Conservation (phyloP, 2,888 invertebrate genomes). For the Camptogramma bilineatum region DNA sequence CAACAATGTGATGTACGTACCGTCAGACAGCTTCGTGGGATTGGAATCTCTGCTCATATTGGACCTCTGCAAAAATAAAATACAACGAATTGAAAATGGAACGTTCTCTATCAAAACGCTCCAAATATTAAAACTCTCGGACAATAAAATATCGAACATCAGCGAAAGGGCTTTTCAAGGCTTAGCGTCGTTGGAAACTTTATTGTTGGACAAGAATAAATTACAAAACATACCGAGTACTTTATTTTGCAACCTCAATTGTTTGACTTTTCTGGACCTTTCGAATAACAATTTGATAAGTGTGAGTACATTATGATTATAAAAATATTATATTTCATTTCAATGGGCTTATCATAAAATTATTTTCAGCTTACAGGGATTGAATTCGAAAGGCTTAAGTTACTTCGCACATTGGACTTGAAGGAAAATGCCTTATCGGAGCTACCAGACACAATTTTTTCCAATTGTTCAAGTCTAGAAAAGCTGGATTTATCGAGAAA, state of each 20-base stretch:
- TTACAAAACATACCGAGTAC: slow-evolving; percentile 75
- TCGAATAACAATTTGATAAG: slow-evolving; percentile 83
- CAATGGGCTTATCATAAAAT: neutral
- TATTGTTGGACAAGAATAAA: slow-evolving; percentile 85
- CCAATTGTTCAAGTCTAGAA: slow-evolving; percentile 84
- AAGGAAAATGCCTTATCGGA: slow-evolving; percentile 87
- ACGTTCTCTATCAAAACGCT: slow-evolving; percentile 86
- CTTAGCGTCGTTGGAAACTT: slow-evolving; percentile 79
- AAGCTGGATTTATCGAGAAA: slow-evolving; percentile 89
- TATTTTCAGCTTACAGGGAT: slow-evolving; percentile 80
- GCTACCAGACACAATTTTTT: slow-evolving; percentile 85
- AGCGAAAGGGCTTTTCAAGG: slow-evolving; percentile 84
- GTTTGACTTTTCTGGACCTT: slow-evolving; percentile 82
- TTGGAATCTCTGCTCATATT: slow-evolving; percentile 87
- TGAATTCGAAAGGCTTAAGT: slow-evolving; percentile 83
- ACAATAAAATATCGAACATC: slow-evolving; percentile 87
- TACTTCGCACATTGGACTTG: slow-evolving; percentile 87
- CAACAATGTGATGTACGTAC: slow-evolving; percentile 86
- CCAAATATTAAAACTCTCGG: slow-evolving; percentile 88
- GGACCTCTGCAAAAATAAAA: slow-evolving; percentile 89
- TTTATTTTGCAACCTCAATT: slow-evolving; percentile 78
- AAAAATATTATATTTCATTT: neutral
- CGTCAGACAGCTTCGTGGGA: slow-evolving; percentile 84
- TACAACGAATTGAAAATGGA: slow-evolving; percentile 85
- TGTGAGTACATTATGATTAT: slow-evolving; percentile 59